Evolutionary conservation across 2,797 vertebrate genomes (phyloP), one percentile per base, ranked within the genome.

Genomic region (Petrocephalus sullivani): DNA sequence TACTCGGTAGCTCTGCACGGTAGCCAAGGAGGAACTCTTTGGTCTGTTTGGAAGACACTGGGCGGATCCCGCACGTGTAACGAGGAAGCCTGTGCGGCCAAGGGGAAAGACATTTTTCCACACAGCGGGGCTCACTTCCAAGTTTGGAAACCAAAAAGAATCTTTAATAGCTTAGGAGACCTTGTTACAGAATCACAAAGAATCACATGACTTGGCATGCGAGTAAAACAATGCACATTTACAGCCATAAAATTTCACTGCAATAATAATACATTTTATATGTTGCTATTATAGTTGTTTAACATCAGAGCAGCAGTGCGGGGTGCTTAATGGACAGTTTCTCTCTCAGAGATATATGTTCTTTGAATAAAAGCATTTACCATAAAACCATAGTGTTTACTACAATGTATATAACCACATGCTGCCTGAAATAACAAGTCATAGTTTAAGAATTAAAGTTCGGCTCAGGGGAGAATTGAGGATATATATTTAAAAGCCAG

Each of bases 51-150:
- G 56, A 67, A 58, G 71, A 83, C 56, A 90, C 75, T 84, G 53
- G 41, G 82, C 21, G n/a, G 75, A 82, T 87, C 75, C 82, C 41
- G 19, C 78, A 88, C 53, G 58, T 21, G 78, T 83, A 67, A 81
- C 46, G 23, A 4, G 91, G 91, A 92, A 87, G 87, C 87, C 89
- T 91, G 82, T 87, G 89, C 2, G 90, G 91, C 54, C 19, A 2
- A 89, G 89, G 92, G 84, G 60, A 49, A 84, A 60, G 82, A 89
- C 86, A 54, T 89, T 89, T 75, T 75, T 90, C 87, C 67, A 86
- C 56, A 3, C 84, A 90, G 90, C 89, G 91, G 91, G 88, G 91
- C 90, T 92, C 91, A 91, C 90, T 92, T 91, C 90, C 90, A 90
- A 75, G 67, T 46, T 14, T 41, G 33, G 67, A 19, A 19, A 75